Evolutionary conservation across 2,888 invertebrate genomes (phyloP), one percentile per base, ranked within the genome.

Genomic region (Monochamus alternatus): DNA sequence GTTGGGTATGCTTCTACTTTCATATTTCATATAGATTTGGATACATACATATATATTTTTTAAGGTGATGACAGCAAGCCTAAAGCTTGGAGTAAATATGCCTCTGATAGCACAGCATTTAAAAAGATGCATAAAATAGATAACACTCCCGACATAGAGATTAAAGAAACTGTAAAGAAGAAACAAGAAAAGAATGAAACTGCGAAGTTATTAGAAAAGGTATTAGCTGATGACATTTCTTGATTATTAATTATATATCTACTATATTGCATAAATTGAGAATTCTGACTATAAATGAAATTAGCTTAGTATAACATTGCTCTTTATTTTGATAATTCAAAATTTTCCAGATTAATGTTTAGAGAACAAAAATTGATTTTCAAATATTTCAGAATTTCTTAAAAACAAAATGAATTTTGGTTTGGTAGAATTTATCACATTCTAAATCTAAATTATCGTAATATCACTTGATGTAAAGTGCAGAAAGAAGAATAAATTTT

Each of bases 51-150:
- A 38, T 63, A n/a, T 60, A 60, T 75, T 76, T 62, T 74, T 78
- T 14, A 55, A 87, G 92, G 91, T 55, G 93, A 93, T 85, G 86
- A 92, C 59, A 91, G 91, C 69, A 98, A 98, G 88, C 96, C 97
- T 1, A 93, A 95, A 88, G 93, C 98, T 0, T 98, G 98, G 97
- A 98, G 97, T 88, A 97, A 97, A 90, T 95, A 98, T 90, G 93
- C 97, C 0, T 88, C 92, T 52, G 96, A 96, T 76, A 96, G 94
- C 87, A 92, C 93, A 75, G 92, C 92, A 5, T 92, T 91, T 84
- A 92, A 92, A 83, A 92, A 91, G 79, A 84, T 90, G 32, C 90
- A 72, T 82, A 87, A 78, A 78, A 82, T 81, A 10, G 83, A 87
- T 66, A 78, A 80, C 66, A 73, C 82, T 78, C 58, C 66, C 55